phyloP scores from a whole-genome alignment of 2,888 invertebrate species.

The Sarcophaga rosellei region DNA sequence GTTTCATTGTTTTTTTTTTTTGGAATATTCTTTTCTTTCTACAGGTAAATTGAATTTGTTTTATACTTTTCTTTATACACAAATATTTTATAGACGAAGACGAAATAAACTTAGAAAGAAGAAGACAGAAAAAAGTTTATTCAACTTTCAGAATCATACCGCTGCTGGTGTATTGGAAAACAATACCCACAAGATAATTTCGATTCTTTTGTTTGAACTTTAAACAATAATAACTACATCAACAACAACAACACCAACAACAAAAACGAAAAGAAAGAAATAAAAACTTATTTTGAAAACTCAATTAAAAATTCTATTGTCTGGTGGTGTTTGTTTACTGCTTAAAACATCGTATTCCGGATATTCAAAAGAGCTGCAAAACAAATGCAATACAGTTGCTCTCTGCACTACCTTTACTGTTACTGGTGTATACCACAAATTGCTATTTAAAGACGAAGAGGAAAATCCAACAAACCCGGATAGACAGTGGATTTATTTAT shows the following conservation, averaged over 20 bases:
- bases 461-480: background rate
- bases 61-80: constrained; percentile 22
- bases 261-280: too few relatives aligned
- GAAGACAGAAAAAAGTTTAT: constrained; percentile 46
- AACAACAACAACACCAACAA: too few relatives aligned
- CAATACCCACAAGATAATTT: background rate
- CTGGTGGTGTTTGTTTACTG: constrained; percentile 40
- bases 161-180: background rate
- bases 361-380: background rate
- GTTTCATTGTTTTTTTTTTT: background rate
- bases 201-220: constrained; percentile 14
- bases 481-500: constrained; percentile 46
- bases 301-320: constrained; percentile 65
- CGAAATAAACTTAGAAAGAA: constrained; percentile 7
- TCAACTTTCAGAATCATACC: constrained; percentile 47
- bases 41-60: constrained; percentile 58
- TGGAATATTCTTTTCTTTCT: constrained; percentile 11
- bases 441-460: background rate
- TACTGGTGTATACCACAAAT: background rate
- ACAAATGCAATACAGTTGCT: background rate
- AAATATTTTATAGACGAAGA: background rate
- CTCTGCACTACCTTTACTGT: background rate
- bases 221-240: too few relatives aligned
- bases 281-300: constrained; percentile 53
- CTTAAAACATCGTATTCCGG: background rate